Base-by-base conservation (phyloP, 2,797 vertebrate species). In the Notolepis coatsorum region DNA sequence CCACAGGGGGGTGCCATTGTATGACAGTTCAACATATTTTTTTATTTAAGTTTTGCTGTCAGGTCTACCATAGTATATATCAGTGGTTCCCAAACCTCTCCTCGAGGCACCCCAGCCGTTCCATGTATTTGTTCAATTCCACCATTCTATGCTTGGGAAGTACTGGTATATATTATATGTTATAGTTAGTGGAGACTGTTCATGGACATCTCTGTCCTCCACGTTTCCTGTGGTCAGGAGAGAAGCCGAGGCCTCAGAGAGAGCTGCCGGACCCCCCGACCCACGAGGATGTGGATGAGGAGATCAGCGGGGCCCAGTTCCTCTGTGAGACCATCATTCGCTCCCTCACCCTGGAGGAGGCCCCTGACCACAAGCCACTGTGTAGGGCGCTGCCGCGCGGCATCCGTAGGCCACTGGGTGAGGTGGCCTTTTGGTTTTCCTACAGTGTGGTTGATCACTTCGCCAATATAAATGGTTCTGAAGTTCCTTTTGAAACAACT, bases 241-340 rank as follows among this genome's bases (percentile, higher is more conserved):
- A 84, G 20, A 80, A 79, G 17, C 18, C 69, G 23, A 61, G 51
- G 43, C 69, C 48, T 9, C 91, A 87, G 38, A 60, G 37, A 43
- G 94, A 93, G 68, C 45, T 71, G 61, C 81, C 89, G 9, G 92
- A 91, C 45, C 7, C 79, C 0, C 24, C 73, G 13, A 69, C 65
- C 27, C 90, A 85, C 17, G 97, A 98, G 41, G 97, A 98, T 64
- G 91, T 87, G 17, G 97, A 99, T 9, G 97, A 97, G 80, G 97
- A 99, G 71, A 95, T 99, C 86, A 99, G 97, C 1, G 97, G 97
- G 42, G 97, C 96, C 5, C 97, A 99, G 88, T 99, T 99, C 82
- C 96, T 99, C 33, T 99, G 96, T 27, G 97, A 99, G 90, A 99
- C 97, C 0, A 95, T 99, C 2, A 99, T 99, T 75, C 94, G 97